phyloP scores from a whole-genome alignment of 1,140 invertebrate species.

The Anthonomus grandis region DNA sequence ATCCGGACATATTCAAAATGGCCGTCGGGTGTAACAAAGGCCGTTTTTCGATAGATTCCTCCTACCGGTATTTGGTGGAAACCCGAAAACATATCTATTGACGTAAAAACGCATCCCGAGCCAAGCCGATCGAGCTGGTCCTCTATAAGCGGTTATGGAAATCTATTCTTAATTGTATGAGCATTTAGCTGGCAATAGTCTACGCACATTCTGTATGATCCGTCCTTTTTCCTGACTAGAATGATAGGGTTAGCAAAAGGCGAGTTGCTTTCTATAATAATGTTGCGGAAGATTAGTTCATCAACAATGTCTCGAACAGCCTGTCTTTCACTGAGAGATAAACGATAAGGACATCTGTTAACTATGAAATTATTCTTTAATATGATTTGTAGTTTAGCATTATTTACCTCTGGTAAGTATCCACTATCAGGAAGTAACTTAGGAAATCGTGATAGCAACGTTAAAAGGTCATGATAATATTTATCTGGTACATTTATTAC shows the following conservation, averaged over 20 bases:
- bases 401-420: no score
- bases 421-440: no score
- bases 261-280: not conserved
- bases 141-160: constrained; percentile 37
- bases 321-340: no score
- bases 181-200: constrained; percentile 4
- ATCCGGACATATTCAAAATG: not conserved
- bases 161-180: constrained; percentile 34
- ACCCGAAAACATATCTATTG: constrained; percentile 24
- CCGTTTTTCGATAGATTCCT: not conserved
- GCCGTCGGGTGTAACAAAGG: no score
- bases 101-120: constrained; percentile 30
- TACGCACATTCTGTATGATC: not conserved
- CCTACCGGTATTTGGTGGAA: constrained; percentile 27
- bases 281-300: no score
- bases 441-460: no score
- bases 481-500: no score
- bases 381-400: no score
- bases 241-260: not conserved
- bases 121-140: constrained; percentile 32
- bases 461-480: no score
- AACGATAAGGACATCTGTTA: no score
- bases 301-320: no score
- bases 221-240: not conserved
- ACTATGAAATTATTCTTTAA: no score